Base-by-base conservation (phyloP, 2,113 vertebrate genomes). In the Muntiacus reevesi region DNA sequence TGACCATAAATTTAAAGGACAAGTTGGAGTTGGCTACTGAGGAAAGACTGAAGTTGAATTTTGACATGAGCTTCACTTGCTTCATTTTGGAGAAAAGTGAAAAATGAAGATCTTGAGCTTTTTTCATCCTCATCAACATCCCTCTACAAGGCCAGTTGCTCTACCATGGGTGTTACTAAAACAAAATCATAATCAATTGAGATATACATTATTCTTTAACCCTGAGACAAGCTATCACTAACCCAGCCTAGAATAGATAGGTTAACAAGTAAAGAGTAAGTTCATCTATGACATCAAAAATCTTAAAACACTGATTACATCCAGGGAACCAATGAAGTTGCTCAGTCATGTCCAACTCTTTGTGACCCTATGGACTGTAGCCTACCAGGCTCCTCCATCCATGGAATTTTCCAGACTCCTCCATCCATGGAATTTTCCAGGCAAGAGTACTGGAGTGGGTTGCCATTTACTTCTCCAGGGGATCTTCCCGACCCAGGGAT, bases 401-500 rank as follows among this genome's bases (percentile, higher is more conserved):
- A 13, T 40, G 36, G 67, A 3, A 40, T 74, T 40, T 74, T 74
- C 5, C 67, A 40, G 67, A 36, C 36, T 74, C n/a, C 67, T 74
- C 67, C 67, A 74, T 40, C 67, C 36, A 13, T 40, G 36, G 67
- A 3, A 40, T 74, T 40, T 74, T 74, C 67, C 2, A 67, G 7
- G 33, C 62, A 19, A 67, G 62, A 67, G 33, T 67, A 67, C 62
- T n/a, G 11, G 19, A 74, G 11, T 40, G 67, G 36, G 36, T 6
- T 40, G 21, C 67, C 67, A 74, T 74, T 74, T 74, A n/a, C 67
- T 74, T 74, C 36, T 40, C n/a, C 19, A 71, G 67, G n/a, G n/a
- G 10, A 74, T 40, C 67, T 40, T 74, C n/a, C n/a, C 0, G 0
- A 40, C n/a, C 10, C 0, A 0, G n/a, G 19, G n/a, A 74, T 6